These are phyloP conservation scores for Sinocyclocheilus anophthalmus DNA, from an alignment of 2,113 vertebrate genomes.

Conservation along the genomic window DNA sequence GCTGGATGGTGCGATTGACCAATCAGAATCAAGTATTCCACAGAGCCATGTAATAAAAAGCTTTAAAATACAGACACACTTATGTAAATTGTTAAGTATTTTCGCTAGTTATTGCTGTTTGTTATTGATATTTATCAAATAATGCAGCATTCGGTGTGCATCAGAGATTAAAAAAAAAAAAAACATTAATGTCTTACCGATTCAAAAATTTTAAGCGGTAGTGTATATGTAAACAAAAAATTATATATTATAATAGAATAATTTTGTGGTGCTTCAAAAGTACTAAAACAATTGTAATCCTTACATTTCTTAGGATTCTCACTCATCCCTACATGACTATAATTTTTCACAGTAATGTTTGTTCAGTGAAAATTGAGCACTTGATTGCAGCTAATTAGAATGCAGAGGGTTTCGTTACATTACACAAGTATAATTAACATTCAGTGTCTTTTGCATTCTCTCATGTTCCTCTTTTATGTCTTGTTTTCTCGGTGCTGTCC, in stretches of 20 bases:
- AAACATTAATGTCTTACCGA: too few species aligned
- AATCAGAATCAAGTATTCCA: too few species aligned
- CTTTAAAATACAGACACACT: too few species aligned
- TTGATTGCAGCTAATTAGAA: background rate
- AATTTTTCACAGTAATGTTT: background rate
- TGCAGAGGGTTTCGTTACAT: background rate
- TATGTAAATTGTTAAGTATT: too few species aligned
- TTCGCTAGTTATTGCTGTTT: too few species aligned
- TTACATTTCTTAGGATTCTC: background rate
- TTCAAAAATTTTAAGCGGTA: background rate
- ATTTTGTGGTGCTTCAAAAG: background rate
- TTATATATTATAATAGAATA: background rate
- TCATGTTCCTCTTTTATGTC: background rate
- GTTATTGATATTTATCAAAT: background rate
- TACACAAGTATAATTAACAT: background rate
- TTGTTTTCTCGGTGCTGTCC: conserved; percentile 39
- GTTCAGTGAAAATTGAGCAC: background rate
- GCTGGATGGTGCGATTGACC: too few species aligned
- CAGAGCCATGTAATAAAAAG: too few species aligned
- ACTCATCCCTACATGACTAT: background rate
- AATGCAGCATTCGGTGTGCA: background rate
- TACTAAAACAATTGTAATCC: background rate
- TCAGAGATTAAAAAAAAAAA: background rate
- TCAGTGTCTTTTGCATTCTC: background rate
- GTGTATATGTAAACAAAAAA: background rate